Percentiles rank a stretch among this genome's conserved stretches.
phyloP scores from a whole-genome alignment of 2,797 vertebrate genomes.

The Amazona ochrocephala region DNA sequence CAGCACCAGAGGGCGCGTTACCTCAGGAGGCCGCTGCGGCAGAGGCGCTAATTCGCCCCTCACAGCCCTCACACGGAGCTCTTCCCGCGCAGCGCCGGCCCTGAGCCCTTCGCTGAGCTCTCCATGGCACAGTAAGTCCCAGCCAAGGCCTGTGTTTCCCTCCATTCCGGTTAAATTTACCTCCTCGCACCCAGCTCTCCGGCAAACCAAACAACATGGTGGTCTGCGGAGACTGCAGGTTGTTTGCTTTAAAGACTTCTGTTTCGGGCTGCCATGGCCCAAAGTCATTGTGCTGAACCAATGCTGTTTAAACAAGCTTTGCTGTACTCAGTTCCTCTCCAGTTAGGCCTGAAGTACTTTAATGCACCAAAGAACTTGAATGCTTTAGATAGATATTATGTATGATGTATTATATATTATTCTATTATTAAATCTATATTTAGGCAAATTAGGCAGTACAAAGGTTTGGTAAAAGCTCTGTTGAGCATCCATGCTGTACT shows the following conservation, averaged over 20 bases:
- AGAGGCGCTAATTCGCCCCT: fast-evolving
- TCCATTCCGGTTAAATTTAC: not conserved
- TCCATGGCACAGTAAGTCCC: not conserved
- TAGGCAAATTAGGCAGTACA: not conserved
- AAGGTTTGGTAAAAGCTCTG: not conserved
- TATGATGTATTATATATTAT: too few relatives aligned
- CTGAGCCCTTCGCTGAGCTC: not conserved
- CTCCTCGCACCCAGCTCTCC: not conserved
- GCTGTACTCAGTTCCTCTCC: not conserved
- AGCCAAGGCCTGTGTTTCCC: not conserved
- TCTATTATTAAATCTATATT: not conserved
- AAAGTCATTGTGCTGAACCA: not conserved
- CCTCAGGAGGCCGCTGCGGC: fast-evolving
- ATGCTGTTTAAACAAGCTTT: not conserved
- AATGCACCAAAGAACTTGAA: not conserved
- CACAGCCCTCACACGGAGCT: not conserved
- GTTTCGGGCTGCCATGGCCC: not conserved
- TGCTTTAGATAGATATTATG: not conserved
- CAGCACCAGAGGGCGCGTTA: fast-evolving
- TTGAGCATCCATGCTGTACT: not conserved
- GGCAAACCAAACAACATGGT: not conserved
- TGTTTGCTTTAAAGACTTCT: not conserved
- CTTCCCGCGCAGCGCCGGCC: fast-evolving
- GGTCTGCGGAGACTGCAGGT: not conserved
- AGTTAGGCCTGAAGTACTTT: not conserved